Percentiles rank a stretch among this genome's conserved stretches.
Evolutionary conservation across 92 coral and sea anemone species (phyloP).

Genomic region (Scolanthus callimorphus): DNA sequence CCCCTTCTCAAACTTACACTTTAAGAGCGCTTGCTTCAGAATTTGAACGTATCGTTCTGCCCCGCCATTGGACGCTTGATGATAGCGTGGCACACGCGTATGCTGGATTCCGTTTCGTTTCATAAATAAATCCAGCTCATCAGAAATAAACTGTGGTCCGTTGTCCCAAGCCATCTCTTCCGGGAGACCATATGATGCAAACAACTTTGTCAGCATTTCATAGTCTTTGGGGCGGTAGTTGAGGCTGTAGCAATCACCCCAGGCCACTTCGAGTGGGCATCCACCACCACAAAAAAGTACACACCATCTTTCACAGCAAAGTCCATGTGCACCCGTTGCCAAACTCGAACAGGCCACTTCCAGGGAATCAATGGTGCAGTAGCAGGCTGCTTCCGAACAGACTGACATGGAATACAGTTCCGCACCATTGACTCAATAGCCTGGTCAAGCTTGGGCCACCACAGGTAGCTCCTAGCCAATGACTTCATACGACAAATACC

Average conservation of each 20-base stretch:
- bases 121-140: conserved; percentile 22
- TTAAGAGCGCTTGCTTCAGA: conserved; percentile 33
- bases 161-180: conserved; percentile 39
- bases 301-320: conserved; percentile 45
- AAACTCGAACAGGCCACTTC: conserved; percentile 55
- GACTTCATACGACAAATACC: conserved; percentile 48
- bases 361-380: conserved; percentile 38
- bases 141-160: conserved; percentile 41
- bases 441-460: conserved; percentile 46
- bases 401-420: conserved; percentile 40
- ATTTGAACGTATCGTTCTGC: conserved; percentile 38
- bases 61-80: conserved; percentile 43
- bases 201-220: conserved; percentile 31
- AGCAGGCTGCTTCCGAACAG: conserved; percentile 23
- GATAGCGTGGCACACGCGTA: conserved; percentile 29
- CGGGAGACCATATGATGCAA: conserved; percentile 39
- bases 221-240: conserved; percentile 28
- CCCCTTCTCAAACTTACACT: conserved; percentile 25
- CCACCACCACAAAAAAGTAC: conserved; percentile 32
- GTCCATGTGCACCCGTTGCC: conserved; percentile 48
- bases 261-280: conserved; percentile 64
- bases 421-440: conserved; percentile 32
- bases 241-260: conserved; percentile 38
- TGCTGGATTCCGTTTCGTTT: conserved; percentile 25
- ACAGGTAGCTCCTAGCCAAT: conserved; percentile 41